Evolutionary conservation across 1,140 invertebrate species (phyloP), one percentile per base, ranked within the genome.

Genomic region (Aphis craccivora): DNA sequence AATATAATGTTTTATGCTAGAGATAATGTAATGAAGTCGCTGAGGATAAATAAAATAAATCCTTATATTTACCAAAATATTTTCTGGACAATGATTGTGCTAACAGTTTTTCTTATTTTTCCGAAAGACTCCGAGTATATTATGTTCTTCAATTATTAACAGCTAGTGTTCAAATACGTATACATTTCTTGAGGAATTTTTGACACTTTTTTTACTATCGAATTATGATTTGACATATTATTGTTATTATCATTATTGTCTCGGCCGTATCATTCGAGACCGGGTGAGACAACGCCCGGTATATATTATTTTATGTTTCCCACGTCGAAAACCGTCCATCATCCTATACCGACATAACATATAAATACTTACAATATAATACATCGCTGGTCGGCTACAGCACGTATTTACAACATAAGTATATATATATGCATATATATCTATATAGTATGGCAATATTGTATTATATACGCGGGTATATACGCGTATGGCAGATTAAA

Each of bases 241-340:
- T n/a, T 51, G 22, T 48, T 6, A 67, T 40, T 40, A n/a, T 76
- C n/a, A n/a, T 51, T 20, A 35, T 51, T n/a, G 86, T 88, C n/a
- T 51, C 45, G 86, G 18, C 25, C 9, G 43, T 51, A n/a, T 35
- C 23, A 48, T 48, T 25, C 8, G 2, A n/a, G 20, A 88, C 3
- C 86, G 86, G 14, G 45, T 43, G 25, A 88, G 30, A 48, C 18
- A 20, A 51, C 45, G 45, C 20, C 3, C 37, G 37, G 40, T 87
- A 67, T n/a, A 51, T 51, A 51, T 51, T 51, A n/a, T 76, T 53
- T 35, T 76, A 76, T n/a, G 48, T 53, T 89, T 89, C 87, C 87
- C 87, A 89, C n/a, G 87, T 89, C n/a, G 48, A 53, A 53, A 89
- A 53, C 48, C 87, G 87, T 53, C 48, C 87, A 11, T 87, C 86